phyloP scores from a whole-genome alignment of 1,140 invertebrate species.

The Achroia grisella region DNA sequence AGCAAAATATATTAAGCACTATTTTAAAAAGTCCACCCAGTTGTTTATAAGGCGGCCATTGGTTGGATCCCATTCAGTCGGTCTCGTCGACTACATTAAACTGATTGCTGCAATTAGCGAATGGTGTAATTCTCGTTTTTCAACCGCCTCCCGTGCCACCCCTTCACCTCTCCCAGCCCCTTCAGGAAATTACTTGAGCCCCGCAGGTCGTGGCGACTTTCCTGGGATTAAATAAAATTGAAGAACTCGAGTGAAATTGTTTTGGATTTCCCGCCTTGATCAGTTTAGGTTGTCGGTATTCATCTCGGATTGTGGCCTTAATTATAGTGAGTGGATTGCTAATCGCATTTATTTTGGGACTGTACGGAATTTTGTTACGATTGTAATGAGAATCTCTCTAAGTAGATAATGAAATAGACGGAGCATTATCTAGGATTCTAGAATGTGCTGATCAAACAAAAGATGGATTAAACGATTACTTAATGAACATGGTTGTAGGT shows the following conservation, averaged over 20 bases:
- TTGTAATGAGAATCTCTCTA: conserved; percentile 1
- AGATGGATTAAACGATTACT: neutral
- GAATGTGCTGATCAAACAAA: conserved; percentile 3
- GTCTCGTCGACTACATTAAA: conserved; percentile 68
- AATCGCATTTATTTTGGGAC: conserved; percentile 44
- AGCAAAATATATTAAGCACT: too few species aligned
- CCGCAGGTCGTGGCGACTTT: conserved; percentile 53
- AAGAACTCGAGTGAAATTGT: conserved; percentile 54
- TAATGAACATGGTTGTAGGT: neutral
- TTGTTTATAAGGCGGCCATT: conserved; percentile 44
- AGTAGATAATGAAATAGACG: conserved; percentile 4
- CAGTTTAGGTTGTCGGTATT: conserved; percentile 40
- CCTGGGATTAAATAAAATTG: conserved; percentile 63
- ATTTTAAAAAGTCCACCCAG: conserved; percentile 1
- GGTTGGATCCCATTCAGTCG: conserved; percentile 41
- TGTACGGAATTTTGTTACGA: conserved; percentile 18
- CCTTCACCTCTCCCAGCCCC: conserved; percentile 20
- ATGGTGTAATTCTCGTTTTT: conserved; percentile 68
- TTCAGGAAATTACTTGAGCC: conserved; percentile 63
- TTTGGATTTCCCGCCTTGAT: conserved; percentile 51
- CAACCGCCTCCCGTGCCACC: conserved; percentile 28
- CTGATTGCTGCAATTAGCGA: conserved; percentile 69
- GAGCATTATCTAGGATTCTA: conserved; percentile 3
- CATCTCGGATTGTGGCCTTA: conserved; percentile 40
- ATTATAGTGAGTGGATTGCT: conserved; percentile 55